These are phyloP conservation scores for Ibycter americanus DNA, from an alignment of 2,797 vertebrate species.

Conservation along the genomic window DNA sequence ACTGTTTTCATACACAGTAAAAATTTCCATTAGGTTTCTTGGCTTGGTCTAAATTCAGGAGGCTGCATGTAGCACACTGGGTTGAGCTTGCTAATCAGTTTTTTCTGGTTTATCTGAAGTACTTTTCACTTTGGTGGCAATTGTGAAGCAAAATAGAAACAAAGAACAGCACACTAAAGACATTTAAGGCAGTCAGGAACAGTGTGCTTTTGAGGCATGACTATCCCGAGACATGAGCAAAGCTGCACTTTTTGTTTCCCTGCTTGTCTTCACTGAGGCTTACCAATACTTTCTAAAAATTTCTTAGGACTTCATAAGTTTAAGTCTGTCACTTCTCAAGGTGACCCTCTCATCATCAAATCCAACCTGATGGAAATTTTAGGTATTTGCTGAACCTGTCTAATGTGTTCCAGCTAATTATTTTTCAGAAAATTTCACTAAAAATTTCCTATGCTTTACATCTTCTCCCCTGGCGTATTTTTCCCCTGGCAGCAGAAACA, in stretches of 20 bases:
- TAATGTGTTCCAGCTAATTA: neutral
- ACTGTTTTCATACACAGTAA: neutral
- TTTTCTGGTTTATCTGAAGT: slow-evolving; percentile 18
- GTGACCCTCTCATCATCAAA: neutral
- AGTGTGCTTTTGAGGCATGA: neutral
- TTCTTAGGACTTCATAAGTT: neutral
- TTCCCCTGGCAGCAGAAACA: neutral
- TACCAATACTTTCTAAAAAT: neutral
- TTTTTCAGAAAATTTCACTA: neutral
- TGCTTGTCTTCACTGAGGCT: neutral
- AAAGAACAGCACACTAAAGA: neutral
- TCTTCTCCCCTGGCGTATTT: neutral
- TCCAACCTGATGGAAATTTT: neutral
- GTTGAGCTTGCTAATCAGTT: slow-evolving; percentile 17
- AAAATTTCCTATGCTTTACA: neutral
- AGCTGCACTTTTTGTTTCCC: neutral
- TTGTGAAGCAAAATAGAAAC: neutral
- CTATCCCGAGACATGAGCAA: neutral
- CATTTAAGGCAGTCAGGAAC: neutral
- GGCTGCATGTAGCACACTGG: neutral
- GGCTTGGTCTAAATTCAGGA: neutral
- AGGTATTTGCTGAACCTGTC: neutral
- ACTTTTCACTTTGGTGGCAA: neutral
- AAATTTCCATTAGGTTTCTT: slow-evolving; percentile 9
- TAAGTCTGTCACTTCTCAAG: neutral